Percentiles rank a stretch among this genome's conserved stretches.
Evolutionary conservation across 2,888 invertebrate genomes (phyloP).

Genomic region (Pomacea canaliculata): DNA sequence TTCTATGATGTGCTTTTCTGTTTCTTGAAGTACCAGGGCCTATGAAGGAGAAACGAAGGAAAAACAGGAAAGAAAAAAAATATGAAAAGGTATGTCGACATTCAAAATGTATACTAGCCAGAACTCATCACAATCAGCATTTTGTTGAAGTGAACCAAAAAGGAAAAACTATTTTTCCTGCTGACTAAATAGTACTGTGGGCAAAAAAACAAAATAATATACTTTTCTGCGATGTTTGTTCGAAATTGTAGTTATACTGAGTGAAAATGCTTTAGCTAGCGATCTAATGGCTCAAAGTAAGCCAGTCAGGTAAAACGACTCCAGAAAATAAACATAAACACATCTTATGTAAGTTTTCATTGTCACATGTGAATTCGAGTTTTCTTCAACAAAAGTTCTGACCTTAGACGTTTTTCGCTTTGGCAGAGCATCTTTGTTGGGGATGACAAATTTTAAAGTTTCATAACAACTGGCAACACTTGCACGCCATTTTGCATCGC

Average conservation of each 20-base stretch:
- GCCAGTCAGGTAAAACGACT: no score
- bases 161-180: not conserved
- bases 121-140: no score
- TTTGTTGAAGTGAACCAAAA: not conserved
- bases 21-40: constrained; percentile 63
- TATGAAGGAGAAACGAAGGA: constrained; percentile 37
- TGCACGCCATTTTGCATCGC: constrained; percentile 68
- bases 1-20: constrained; percentile 58
- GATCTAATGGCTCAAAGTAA: no score
- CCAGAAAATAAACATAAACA: no score
- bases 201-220: no score
- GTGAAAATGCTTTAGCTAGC: no score
- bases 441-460: constrained; percentile 63
- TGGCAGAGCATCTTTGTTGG: constrained; percentile 56
- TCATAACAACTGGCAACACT: constrained; percentile 67
- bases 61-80: not conserved
- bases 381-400: not conserved
- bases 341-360: not conserved
- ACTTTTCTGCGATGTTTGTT: no score
- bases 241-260: no score
- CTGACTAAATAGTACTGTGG: no score
- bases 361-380: not conserved
- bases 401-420: constrained; percentile 66
- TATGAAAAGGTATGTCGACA: not conserved
- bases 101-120: not conserved